Evolutionary conservation across 92 coral and sea anemone genomes (phyloP).

Genomic region (Porites evermanni): DNA sequence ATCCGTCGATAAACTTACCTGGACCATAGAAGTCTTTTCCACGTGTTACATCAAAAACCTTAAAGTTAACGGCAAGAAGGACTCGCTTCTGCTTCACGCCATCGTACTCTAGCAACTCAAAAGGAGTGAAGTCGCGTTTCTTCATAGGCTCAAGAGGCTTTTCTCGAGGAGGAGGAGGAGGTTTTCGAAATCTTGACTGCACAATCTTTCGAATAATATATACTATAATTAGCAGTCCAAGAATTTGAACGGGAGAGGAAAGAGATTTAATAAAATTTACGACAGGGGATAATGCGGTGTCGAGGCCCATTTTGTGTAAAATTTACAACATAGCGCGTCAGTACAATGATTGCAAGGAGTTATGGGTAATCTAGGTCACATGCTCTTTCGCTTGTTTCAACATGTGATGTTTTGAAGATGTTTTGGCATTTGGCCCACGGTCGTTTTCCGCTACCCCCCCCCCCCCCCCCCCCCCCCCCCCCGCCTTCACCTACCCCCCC

Average conservation of each 20-base stretch:
- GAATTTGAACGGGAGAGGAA: slow-evolving; percentile 94
- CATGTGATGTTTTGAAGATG: too few relatives aligned
- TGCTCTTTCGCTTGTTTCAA: neutral
- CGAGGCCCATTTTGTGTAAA: slow-evolving; percentile 75
- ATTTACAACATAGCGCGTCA: slow-evolving; percentile 21
- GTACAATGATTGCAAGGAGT: neutral
- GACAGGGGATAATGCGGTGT: slow-evolving; percentile 63
- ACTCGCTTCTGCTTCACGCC: slow-evolving; percentile 89
- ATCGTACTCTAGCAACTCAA: slow-evolving; percentile 91
- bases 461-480: too few relatives aligned
- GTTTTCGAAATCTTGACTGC: slow-evolving; percentile 72
- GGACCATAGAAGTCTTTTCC: slow-evolving; percentile 99
- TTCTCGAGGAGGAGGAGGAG: slow-evolving; percentile 83
- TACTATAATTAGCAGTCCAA: slow-evolving; percentile 78
- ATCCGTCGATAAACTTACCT: slow-evolving; percentile 58
- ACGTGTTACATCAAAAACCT: slow-evolving; percentile 97
- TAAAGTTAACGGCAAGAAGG: slow-evolving; percentile 91
- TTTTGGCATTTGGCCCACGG: too few relatives aligned
- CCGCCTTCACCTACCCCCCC: too few relatives aligned
- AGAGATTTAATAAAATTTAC: slow-evolving; percentile 84
- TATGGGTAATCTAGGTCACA: slow-evolving; percentile 50
- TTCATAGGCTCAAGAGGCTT: slow-evolving; percentile 89
- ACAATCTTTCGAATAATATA: slow-evolving; percentile 83
- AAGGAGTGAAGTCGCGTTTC: slow-evolving; percentile 95
- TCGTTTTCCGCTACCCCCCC: too few relatives aligned